Conservation (phyloP, 2,113 vertebrate species). For the Protobothrops mucrosquamatus region DNA sequence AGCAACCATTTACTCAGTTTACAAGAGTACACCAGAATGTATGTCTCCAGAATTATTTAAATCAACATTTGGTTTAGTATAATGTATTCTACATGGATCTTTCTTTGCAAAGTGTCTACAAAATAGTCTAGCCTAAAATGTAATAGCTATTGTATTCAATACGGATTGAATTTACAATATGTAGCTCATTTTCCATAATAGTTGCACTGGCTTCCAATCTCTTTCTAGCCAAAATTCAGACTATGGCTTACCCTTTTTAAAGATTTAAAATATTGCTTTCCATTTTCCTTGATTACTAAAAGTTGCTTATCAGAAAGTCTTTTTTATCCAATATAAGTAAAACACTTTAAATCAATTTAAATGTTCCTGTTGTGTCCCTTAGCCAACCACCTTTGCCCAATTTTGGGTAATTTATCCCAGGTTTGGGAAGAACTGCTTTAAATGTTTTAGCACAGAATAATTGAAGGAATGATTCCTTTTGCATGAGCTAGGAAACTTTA, state of each 20-base stretch:
- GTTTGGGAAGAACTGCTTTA: neutral
- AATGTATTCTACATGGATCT: neutral
- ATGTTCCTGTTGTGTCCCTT: neutral
- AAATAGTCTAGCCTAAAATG: neutral
- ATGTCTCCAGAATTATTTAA: neutral
- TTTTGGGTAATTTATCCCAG: neutral
- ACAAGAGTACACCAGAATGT: neutral
- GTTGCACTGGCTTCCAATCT: neutral
- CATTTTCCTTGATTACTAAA: neutral
- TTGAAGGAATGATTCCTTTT: neutral
- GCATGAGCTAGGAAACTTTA: neutral
- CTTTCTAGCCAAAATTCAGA: neutral
- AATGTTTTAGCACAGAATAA: neutral
- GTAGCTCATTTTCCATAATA: neutral
- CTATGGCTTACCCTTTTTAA: neutral
- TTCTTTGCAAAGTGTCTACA: neutral
- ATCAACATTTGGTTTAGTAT: neutral
- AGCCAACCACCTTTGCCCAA: neutral
- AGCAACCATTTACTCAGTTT: neutral
- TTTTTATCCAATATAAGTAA: neutral
- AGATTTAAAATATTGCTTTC: neutral
- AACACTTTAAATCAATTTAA: neutral
- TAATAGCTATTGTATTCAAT: neutral
- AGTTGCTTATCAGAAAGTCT: neutral
- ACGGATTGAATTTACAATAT: too few relatives aligned